Conservation (phyloP, 2,888 invertebrate genomes). For the Disparrhopalites patrizii region DNA sequence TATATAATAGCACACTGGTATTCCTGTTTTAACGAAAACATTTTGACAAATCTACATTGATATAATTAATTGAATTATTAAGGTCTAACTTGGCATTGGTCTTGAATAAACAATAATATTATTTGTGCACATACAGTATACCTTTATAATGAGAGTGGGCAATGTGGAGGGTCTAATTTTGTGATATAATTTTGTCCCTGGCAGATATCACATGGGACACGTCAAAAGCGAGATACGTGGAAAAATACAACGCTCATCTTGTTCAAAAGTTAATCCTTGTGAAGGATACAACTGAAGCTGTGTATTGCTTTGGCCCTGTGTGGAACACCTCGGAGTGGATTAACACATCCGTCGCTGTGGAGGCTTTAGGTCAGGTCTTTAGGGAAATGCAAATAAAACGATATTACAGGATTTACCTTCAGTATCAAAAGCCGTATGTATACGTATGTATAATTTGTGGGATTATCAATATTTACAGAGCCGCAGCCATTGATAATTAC, state of each 20-base stretch:
- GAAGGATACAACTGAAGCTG: not conserved
- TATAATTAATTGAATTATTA: no score
- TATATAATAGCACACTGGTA: no score
- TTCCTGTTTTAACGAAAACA: no score
- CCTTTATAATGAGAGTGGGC: no score
- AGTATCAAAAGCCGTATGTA: no score
- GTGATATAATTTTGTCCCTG: not conserved
- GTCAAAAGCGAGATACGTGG: not conserved
- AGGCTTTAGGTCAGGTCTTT: not conserved
- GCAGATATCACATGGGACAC: not conserved
- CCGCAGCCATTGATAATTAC: not conserved
- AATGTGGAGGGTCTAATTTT: not conserved
- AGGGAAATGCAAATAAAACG: no score
- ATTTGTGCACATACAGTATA: not conserved
- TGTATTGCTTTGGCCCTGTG: constrained; percentile 13
- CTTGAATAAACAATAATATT: no score
- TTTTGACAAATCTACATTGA: no score
- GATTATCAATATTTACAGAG: not conserved
- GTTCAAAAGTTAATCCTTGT: not conserved
- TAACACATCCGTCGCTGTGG: not conserved
- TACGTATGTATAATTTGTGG: no score
- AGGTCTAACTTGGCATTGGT: no score
- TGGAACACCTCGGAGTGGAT: not conserved
- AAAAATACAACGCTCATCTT: not conserved
- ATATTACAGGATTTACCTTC: no score